Evolutionary conservation across 1,140 invertebrate genomes (phyloP).

Genomic region (Himalopsyche phryganea): DNA sequence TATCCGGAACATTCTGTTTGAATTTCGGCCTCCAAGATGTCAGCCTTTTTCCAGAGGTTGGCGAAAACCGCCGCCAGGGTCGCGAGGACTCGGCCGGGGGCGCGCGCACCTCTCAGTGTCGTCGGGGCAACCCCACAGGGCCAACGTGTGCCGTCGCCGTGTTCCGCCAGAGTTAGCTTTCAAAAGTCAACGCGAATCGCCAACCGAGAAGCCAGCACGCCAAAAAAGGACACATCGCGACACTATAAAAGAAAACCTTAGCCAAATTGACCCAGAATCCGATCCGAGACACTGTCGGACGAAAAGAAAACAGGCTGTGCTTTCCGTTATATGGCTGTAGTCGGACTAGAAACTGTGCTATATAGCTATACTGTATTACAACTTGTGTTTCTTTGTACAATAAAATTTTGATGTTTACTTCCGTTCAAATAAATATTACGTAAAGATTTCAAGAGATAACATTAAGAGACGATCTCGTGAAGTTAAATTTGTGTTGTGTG

Average conservation of each 20-base stretch:
- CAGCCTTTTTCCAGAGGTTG: too few species aligned
- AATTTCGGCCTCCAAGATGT: too few species aligned
- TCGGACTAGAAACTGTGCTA: too few species aligned
- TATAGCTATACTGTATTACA: background rate
- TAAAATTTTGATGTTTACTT: constrained; percentile 6
- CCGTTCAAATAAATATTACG: background rate
- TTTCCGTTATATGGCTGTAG: too few species aligned
- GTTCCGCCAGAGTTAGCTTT: too few species aligned
- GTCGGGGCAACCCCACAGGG: background rate
- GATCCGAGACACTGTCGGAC: too few species aligned
- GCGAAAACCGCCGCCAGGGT: background rate
- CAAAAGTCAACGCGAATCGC: background rate
- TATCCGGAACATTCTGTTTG: too few species aligned
- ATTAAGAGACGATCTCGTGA: background rate
- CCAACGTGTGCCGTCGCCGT: background rate
- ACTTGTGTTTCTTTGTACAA: background rate
- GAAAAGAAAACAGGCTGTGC: too few species aligned
- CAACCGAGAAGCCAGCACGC: background rate
- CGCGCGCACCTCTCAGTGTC: constrained; percentile 3
- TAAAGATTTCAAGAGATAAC: background rate
- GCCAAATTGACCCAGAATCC: too few species aligned
- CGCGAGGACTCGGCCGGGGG: background rate
- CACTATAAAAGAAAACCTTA: too few species aligned
- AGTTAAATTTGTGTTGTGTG: background rate
- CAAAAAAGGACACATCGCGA: too few species aligned